Base-by-base conservation (phyloP, 2,888 invertebrate species). In the Diadromus collaris region DNA sequence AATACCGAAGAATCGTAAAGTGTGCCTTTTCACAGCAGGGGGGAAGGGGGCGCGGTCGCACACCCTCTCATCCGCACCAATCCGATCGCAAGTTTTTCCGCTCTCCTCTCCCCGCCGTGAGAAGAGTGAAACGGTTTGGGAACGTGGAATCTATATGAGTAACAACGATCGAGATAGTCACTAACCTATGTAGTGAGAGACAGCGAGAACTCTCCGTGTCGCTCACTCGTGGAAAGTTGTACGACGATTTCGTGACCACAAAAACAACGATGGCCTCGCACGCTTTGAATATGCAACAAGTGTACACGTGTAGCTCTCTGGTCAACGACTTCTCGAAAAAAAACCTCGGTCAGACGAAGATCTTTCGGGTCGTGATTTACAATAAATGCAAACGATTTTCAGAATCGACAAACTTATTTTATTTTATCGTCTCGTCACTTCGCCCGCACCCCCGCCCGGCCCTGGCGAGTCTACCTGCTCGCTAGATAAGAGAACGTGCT, bases 41-140 rank as follows among this genome's bases (percentile, higher is more conserved):
- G 51, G 24, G 24, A 9, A 24, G 51, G 51, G 51, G 51, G 51
- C 13, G 51, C 51, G 51, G 24, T 19, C 24, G 24, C 51, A 24
- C 51, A 51, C 51, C 51, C 51, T 51, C 51, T 24, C 51, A 5
- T 51, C 24, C 51, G 21, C 19, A 10, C 51, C 51, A 51, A 51
- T 51, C 51, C 51, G 10, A 24, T 51, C 21, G 44, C 79, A 61
- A 32, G 71, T 41, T 76, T 70, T 56, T 65, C 16, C 51, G 24
- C 21, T 21, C 34, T 54, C 46, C 60, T 19, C 24, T 38, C 27
- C 21, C 70, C 64, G 58, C 38, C 34, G 46, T 2, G 48, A 34
- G 56, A 64, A 29, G 29, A 9, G 46, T 34, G 61, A 63, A 61
- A 71, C 65, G 61, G 21, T 29, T 67, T 65, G 21, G 21, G 71